These are phyloP conservation scores for Napeogenes inachia DNA, from an alignment of 2,888 invertebrate species.

Conservation along the genomic window DNA sequence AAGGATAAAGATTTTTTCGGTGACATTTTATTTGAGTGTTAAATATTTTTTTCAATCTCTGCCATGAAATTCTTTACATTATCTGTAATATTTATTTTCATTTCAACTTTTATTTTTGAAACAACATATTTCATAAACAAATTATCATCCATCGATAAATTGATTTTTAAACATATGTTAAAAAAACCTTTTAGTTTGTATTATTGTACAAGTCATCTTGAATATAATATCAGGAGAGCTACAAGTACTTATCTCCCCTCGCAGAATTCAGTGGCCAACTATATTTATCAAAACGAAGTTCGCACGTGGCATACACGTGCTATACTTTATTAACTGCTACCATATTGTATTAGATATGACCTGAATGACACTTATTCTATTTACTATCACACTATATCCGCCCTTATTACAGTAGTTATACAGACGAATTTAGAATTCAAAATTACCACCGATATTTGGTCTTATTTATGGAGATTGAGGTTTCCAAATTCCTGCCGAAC, in stretches of 20 bases:
- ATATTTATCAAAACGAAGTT: constrained; percentile 31
- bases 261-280: constrained; percentile 9
- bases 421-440: constrained; percentile 12
- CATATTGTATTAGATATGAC: constrained; percentile 18
- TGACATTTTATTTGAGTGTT: constrained; percentile 24
- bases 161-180: too few species aligned
- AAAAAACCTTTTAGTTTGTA: too few species aligned
- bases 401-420: constrained; percentile 8
- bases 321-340: constrained; percentile 31
- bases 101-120: background rate
- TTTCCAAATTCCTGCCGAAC: constrained; percentile 19
- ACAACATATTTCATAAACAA: background rate
- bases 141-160: too few species aligned
- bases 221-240: too few species aligned
- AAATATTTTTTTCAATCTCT: constrained; percentile 17
- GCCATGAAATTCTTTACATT: background rate
- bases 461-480: constrained; percentile 26
- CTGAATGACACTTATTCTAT: background rate
- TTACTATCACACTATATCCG: constrained; percentile 1
- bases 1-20: constrained; percentile 32
- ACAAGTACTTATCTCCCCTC: constrained; percentile 5
- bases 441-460: constrained; percentile 9
- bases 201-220: too few species aligned
- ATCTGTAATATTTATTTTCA: background rate
- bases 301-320: constrained; percentile 36